Percentiles rank a stretch among this genome's conserved stretches.
These are phyloP conservation scores for Natrix natrix DNA, from an alignment of 2,797 vertebrate species.

Conservation along the genomic window DNA sequence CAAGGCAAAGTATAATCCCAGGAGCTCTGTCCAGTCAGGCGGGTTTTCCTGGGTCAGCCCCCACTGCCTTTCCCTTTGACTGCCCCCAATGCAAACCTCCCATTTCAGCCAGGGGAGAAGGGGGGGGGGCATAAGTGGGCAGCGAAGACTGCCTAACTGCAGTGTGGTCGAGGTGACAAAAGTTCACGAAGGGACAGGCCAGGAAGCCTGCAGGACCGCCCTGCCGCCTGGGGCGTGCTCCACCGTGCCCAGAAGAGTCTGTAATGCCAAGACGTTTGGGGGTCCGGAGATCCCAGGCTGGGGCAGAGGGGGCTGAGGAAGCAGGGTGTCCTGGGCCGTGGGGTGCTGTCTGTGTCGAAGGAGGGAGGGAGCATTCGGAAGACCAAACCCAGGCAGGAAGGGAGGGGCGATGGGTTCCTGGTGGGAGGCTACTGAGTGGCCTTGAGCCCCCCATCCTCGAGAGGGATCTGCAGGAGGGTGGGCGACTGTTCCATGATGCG, in stretches of 20 bases:
- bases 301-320: neutral
- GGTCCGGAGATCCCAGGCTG: neutral
- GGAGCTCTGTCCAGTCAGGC: neutral
- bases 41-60: neutral
- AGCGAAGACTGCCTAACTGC: neutral
- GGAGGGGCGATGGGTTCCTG: constrained; percentile 14
- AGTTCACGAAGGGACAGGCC: too few relatives aligned
- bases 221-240: neutral
- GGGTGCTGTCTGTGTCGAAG: neutral
- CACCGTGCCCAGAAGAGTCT: neutral
- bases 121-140: neutral
- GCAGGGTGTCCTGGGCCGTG: constrained; percentile 2
- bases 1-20: neutral
- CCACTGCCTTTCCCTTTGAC: neutral
- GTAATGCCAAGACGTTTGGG: fast-evolving
- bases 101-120: neutral
- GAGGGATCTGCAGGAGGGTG: constrained; percentile 87
- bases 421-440: constrained; percentile 48
- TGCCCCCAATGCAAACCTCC: neutral
- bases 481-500: constrained; percentile 98
- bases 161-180: fast-evolving
- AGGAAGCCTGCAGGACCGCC: neutral
- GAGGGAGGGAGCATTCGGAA: neutral
- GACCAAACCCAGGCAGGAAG: constrained; percentile 53
- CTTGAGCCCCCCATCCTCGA: constrained; percentile 71